Evolutionary conservation across 2,888 invertebrate species (phyloP).

Genomic region (Podotricha telesiphe): DNA sequence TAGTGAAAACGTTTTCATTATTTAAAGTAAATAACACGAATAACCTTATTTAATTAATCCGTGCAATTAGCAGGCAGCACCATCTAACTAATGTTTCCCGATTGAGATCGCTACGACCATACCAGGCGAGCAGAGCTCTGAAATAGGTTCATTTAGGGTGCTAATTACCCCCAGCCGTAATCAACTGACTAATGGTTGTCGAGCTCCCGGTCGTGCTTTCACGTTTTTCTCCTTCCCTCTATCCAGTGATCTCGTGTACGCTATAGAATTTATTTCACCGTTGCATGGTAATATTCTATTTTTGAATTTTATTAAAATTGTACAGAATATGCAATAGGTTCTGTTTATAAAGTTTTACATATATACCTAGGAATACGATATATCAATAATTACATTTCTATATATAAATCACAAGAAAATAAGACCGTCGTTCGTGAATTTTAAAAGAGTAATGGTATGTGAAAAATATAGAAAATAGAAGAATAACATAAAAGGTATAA

Average conservation of each 20-base stretch:
- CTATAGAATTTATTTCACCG: slow-evolving; percentile 2
- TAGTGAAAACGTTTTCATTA: slow-evolving; percentile 17
- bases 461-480: not conserved
- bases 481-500: not conserved
- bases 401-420: not conserved
- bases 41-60: slow-evolving; percentile 41
- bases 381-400: not conserved
- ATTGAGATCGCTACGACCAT: slow-evolving; percentile 58
- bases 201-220: slow-evolving; percentile 53
- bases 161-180: slow-evolving; percentile 74
- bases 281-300: not conserved
- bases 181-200: slow-evolving; percentile 70
- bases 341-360: not conserved
- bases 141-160: slow-evolving; percentile 75
- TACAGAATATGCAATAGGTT: not conserved
- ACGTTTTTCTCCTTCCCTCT: slow-evolving; percentile 50
- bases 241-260: slow-evolving; percentile 25
- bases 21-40: slow-evolving; percentile 29
- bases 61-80: slow-evolving; percentile 27
- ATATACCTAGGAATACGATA: not conserved
- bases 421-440: not conserved
- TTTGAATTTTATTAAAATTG: slow-evolving; percentile 3
- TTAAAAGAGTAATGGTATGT: too few relatives aligned
- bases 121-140: slow-evolving; percentile 63
- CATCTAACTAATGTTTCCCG: slow-evolving; percentile 51